Percentiles rank a stretch among this genome's conserved stretches.
These are phyloP conservation scores for Allobates femoralis DNA, from an alignment of 2,797 vertebrate genomes.

Conservation along the genomic window DNA sequence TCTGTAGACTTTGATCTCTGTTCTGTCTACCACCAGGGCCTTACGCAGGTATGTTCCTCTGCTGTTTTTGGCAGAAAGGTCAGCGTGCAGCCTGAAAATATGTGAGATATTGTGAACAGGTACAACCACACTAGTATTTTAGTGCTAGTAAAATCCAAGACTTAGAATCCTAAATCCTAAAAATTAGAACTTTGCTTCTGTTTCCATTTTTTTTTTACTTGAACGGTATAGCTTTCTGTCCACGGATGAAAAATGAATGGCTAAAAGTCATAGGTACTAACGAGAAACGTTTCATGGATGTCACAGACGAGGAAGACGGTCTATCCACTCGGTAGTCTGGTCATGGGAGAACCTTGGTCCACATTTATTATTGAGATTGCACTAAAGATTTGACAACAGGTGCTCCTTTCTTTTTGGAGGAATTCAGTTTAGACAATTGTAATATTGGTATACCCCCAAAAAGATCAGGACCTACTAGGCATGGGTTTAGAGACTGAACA, in stretches of 20 bases:
- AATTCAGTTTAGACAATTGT: too few species aligned
- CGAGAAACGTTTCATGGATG: background rate
- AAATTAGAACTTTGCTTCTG: background rate
- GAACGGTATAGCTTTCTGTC: background rate
- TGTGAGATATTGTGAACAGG: constrained; percentile 67
- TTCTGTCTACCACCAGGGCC: constrained; percentile 51
- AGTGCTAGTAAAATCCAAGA: constrained; percentile 38
- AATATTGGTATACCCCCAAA: too few species aligned
- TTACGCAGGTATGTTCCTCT: constrained; percentile 52
- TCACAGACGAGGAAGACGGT: background rate
- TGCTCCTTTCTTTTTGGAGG: too few species aligned
- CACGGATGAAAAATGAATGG: background rate
- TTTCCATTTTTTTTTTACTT: background rate
- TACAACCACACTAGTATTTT: constrained; percentile 55
- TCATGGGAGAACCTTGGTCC: background rate
- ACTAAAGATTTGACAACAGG: too few species aligned
- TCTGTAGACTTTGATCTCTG: constrained; percentile 66
- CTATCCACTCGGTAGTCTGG: background rate
- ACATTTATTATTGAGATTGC: too few species aligned
- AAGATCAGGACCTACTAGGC: too few species aligned
- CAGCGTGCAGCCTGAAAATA: constrained; percentile 62
- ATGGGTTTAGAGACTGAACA: too few species aligned
- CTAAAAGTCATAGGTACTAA: background rate
- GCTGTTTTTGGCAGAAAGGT: constrained; percentile 56
- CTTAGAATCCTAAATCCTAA: background rate